phyloP scores from a whole-genome alignment of 2,888 invertebrate species.

The Rapana venosa region DNA sequence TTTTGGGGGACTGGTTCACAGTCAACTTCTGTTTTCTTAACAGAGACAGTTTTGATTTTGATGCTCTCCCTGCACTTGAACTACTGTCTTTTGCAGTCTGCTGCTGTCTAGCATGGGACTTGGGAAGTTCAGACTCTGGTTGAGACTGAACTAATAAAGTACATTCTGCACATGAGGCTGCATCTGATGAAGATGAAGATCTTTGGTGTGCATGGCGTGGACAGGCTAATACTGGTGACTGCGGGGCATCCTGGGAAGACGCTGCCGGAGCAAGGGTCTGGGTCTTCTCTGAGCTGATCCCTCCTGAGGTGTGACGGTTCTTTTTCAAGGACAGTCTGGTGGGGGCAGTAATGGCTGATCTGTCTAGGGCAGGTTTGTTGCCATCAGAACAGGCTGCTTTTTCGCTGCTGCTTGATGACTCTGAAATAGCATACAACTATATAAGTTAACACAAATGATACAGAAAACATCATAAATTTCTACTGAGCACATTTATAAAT shows the following conservation, averaged over 20 bases:
- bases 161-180: conserved; percentile 38
- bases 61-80: conserved; percentile 15
- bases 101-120: conserved; percentile 33
- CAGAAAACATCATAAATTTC: no score
- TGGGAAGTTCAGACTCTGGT: neutral
- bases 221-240: conserved; percentile 36
- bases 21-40: conserved; percentile 42
- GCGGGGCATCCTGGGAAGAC: neutral
- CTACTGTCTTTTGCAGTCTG: conserved; percentile 17
- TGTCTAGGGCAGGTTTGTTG: conserved; percentile 19
- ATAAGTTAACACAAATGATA: no score
- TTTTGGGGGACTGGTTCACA: conserved; percentile 16
- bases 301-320: neutral
- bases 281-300: neutral
- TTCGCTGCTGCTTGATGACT: conserved; percentile 8
- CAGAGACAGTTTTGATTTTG: conserved; percentile 36
- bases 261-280: neutral
- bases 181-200: conserved; percentile 10
- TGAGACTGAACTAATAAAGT: conserved; percentile 33
- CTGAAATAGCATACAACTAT: conserved; percentile 2
- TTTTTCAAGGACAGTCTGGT: conserved; percentile 20
- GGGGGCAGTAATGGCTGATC: neutral
- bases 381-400: neutral
- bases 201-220: conserved; percentile 33
- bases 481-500: no score